A percentile compares a stretch with the other conserved stretches of the same genome.
These are phyloP conservation scores for Eugnorisma glareosa DNA, from an alignment of 2,888 invertebrate genomes.

Conservation along the genomic window DNA sequence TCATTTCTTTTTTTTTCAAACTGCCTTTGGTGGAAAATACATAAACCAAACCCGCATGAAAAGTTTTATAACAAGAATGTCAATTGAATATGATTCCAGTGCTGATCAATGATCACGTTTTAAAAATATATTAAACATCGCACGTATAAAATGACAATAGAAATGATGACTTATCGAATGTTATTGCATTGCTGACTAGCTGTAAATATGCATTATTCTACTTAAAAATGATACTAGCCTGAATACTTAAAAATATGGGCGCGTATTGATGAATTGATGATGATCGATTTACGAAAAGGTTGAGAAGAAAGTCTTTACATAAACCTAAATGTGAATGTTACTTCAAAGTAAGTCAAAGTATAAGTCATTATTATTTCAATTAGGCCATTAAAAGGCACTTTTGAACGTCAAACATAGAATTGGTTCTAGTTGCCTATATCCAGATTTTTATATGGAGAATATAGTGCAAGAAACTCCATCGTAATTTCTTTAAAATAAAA, in stretches of 20 bases:
- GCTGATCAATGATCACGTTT: conserved; percentile 53
- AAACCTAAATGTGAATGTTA: background rate
- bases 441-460: background rate
- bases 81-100: conserved; percentile 21
- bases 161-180: conserved; percentile 41
- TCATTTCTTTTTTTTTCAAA: background rate
- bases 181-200: conserved; percentile 32
- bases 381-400: background rate
- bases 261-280: background rate
- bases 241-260: conserved; percentile 4
- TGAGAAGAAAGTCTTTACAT: background rate
- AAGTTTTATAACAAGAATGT: background rate
- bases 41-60: background rate
- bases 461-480: background rate
- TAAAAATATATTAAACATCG: conserved; percentile 33
- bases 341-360: background rate
- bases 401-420: background rate
- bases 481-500: background rate
- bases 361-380: background rate
- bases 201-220: conserved; percentile 10
- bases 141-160: conserved; percentile 46
- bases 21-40: background rate
- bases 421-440: background rate
- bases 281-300: background rate
- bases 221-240: conserved; percentile 12